phyloP scores from a whole-genome alignment of 2,113 vertebrate genomes.

The Mionectes macconnelli region DNA sequence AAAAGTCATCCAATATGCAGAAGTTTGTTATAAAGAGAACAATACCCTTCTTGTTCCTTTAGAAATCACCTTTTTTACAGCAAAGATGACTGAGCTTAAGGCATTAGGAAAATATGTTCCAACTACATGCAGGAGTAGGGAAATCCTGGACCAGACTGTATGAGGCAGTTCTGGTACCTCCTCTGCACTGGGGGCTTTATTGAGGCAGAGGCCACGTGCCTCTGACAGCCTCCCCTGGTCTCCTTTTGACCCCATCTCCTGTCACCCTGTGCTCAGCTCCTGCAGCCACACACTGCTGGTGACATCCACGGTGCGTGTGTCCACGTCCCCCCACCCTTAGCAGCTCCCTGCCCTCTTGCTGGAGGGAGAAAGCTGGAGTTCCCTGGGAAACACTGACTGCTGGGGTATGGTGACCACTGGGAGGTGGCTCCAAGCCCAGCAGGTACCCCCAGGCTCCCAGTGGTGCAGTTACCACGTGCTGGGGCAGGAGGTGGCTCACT shows the following conservation, averaged over 20 bases:
- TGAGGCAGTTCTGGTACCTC: background rate
- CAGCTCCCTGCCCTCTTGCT: background rate
- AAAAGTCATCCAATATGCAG: background rate
- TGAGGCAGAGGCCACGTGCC: background rate
- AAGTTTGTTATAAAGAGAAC: background rate
- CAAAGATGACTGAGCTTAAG: background rate
- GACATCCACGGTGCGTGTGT: background rate
- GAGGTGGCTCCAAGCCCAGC: background rate
- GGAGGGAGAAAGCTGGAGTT: background rate
- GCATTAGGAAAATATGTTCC: background rate
- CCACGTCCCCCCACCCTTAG: fast-evolving
- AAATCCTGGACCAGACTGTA: background rate
- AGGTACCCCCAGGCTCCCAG: fast-evolving
- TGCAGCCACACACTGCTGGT: background rate
- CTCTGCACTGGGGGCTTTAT: background rate
- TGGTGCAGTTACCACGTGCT: background rate
- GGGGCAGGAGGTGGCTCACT: background rate
- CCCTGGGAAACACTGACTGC: fast-evolving
- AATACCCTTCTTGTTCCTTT: background rate
- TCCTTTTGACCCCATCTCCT: background rate
- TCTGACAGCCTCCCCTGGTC: background rate
- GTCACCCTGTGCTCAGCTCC: background rate
- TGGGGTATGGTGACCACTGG: fast-evolving
- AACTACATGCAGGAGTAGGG: background rate
- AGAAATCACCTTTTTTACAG: background rate